phyloP scores from a whole-genome alignment of 2,797 vertebrate genomes.

The Darevskia mixta region DNA sequence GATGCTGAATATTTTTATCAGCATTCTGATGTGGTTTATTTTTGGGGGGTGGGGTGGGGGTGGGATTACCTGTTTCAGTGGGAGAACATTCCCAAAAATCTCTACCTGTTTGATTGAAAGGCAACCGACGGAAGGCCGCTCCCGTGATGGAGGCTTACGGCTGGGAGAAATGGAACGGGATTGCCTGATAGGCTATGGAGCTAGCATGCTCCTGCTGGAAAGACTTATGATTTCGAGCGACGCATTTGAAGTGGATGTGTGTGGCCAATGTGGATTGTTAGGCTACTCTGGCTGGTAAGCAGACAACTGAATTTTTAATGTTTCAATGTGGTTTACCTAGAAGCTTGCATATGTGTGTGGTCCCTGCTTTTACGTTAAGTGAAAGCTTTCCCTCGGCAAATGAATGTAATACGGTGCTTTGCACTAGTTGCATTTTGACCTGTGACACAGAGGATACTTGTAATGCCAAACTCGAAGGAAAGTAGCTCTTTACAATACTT shows the following conservation, averaged over 20 bases:
- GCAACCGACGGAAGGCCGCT: constrained; percentile 97
- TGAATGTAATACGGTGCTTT: not conserved
- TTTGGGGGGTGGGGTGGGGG: no score
- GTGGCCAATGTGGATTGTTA: constrained; percentile 94
- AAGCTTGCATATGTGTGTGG: not conserved
- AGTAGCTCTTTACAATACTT: not conserved
- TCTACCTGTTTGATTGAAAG: constrained; percentile 75
- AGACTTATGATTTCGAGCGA: constrained; percentile 99
- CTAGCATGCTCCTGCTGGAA: constrained; percentile 96
- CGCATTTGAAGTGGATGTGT: constrained; percentile 98
- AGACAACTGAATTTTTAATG: constrained; percentile 13
- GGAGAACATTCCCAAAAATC: not conserved
- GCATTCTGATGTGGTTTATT: not conserved
- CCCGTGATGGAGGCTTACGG: constrained; percentile 95
- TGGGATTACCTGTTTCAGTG: not conserved
- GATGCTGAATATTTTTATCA: not conserved
- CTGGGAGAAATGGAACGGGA: constrained; percentile 99
- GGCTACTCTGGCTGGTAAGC: constrained; percentile 98
- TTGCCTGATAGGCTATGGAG: constrained; percentile 98
- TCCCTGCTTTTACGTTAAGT: not conserved
- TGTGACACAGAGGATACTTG: not conserved
- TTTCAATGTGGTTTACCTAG: constrained; percentile 11
- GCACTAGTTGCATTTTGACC: not conserved
- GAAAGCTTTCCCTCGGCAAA: not conserved
- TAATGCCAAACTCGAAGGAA: not conserved